phyloP scores from a whole-genome alignment of 2,888 invertebrate genomes.

The Oxytorus armatus region DNA sequence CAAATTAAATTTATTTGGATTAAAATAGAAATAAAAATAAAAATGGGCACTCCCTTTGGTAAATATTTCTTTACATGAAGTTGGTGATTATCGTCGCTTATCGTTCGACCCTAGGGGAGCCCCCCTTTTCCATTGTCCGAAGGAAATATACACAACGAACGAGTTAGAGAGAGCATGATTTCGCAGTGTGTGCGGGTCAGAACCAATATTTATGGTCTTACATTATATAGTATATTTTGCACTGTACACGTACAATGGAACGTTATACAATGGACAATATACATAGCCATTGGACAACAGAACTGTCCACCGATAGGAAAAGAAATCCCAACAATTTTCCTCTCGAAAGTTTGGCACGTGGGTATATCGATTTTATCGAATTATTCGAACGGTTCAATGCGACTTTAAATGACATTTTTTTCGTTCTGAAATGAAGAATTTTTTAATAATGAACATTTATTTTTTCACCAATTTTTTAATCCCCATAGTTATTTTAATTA shows the following conservation, averaged over 20 bases:
- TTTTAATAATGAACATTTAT: too few species aligned
- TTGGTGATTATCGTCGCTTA: conserved; percentile 60
- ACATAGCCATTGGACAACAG: conserved; percentile 4
- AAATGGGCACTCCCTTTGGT: conserved; percentile 57
- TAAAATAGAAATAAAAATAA: conserved; percentile 12
- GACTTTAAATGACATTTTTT: too few species aligned
- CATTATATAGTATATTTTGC: too few species aligned
- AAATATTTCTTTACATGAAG: conserved; percentile 54
- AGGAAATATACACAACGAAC: conserved; percentile 52
- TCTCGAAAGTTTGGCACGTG: too few species aligned
- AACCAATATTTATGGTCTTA: conserved; percentile 57
- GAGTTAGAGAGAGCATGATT: conserved; percentile 37
- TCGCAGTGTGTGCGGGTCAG: not conserved
- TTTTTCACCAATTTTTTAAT: too few species aligned
- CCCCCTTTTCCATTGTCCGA: conserved; percentile 51
- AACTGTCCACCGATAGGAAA: not conserved
- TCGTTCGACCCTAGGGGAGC: conserved; percentile 49
- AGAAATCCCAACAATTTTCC: not conserved
- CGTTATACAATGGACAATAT: conserved; percentile 46
- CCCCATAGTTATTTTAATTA: too few species aligned
- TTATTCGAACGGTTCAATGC: too few species aligned
- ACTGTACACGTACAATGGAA: conserved; percentile 52
- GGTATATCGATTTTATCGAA: too few species aligned
- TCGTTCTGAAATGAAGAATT: too few species aligned
- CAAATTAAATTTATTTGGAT: not conserved